Evolutionary conservation across 2,797 vertebrate genomes (phyloP).

Genomic region (Sphaeramia orbicularis): DNA sequence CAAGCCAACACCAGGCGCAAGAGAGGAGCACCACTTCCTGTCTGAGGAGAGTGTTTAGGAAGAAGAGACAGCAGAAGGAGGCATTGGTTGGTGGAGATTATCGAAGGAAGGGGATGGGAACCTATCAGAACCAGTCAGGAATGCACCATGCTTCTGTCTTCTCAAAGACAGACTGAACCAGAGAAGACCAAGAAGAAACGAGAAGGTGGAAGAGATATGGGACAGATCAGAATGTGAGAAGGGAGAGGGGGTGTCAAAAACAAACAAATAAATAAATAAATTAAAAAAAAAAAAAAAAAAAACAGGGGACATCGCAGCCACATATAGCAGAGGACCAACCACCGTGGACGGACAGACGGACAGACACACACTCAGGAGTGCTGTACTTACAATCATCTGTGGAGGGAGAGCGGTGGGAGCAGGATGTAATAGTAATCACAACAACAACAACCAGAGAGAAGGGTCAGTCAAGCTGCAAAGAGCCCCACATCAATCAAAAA

Average conservation of each 20-base stretch:
- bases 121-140: conserved; percentile 82
- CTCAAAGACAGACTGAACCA: conserved; percentile 70
- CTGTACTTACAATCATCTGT: conserved; percentile 99
- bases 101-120: conserved; percentile 50
- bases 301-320: conserved; percentile 86
- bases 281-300: no score
- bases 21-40: conserved; percentile 74
- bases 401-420: conserved; percentile 88
- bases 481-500: conserved; percentile 87
- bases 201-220: conserved; percentile 27
- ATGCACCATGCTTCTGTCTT: conserved; percentile 89
- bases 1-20: conserved; percentile 77
- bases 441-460: conserved; percentile 92
- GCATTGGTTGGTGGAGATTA: conserved; percentile 66
- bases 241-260: conserved; percentile 35
- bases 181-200: conserved; percentile 24
- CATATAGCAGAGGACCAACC: conserved; percentile 86
- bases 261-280: no score
- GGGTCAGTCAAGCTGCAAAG: conserved; percentile 89
- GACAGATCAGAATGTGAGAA: conserved; percentile 46
- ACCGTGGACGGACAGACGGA: conserved; percentile 91
- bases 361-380: conserved; percentile 92
- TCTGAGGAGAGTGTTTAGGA: conserved; percentile 66
- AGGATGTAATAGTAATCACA: conserved; percentile 88
- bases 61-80: conserved; percentile 62